Base-by-base conservation (phyloP, 2,797 vertebrate species). In the Sebastes itinus region DNA sequence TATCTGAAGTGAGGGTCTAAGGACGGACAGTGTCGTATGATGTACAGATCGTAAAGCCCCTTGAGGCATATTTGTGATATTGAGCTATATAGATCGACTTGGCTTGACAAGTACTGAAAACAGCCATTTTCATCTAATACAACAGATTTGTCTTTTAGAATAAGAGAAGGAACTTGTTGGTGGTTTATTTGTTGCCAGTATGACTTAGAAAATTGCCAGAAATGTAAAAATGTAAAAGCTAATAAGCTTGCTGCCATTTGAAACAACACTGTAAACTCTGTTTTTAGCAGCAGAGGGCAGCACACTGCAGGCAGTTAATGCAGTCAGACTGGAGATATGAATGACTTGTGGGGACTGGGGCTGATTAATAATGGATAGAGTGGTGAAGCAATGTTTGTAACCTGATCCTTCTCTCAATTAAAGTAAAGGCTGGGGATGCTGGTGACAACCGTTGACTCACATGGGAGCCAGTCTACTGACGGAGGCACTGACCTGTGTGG, bases 291-390 rank as follows among this genome's bases (percentile, higher is more conserved):
- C 63, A 87, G 90, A 72, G 78, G 88, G 86, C 86, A 90, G 87
- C 83, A 80, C 32, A 18, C 28, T 5, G 42, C 77, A 32, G 28
- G 10, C n/a, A 23, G 25, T 2, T 22, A 2, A 46, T 20, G 4
- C 13, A 22, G 46, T 59, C 46, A 62, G 14, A 20, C 28, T 18
- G 33, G 49, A 70, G 49, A 74, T 80, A 68, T 75, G 77, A 83
- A 52, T 38, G 49, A 73, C 33, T 72, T 55, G 30, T 42, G 42
- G 33, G 28, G 68, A 54, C 69, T 64, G 33, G 14, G 52, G 35
- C 5, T 62, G 68, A 74, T 92, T 72, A 85, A 90, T 90, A 88
- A 92, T 93, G 58, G 10, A 90, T 54, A 14, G 38, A 54, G 30
- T 23, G 33, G 18, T 4, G 52, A 79, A 80, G 30, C 80, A 77